Base-by-base conservation (phyloP, 2,888 invertebrate species). In the Agrotis segetum region DNA sequence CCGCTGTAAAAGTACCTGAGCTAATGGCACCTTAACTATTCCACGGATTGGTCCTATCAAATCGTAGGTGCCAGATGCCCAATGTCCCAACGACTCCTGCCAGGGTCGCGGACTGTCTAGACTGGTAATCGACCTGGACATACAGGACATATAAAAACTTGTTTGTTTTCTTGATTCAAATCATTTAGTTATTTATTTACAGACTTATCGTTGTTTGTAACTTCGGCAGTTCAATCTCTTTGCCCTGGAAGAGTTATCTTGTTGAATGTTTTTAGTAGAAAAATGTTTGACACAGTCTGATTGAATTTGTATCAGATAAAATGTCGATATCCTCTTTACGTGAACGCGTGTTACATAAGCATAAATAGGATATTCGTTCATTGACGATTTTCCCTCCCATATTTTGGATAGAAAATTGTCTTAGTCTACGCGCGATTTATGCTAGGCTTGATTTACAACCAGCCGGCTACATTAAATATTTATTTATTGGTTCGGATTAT, bases 291-390 rank as follows among this genome's bases (percentile, higher is more conserved):
- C 58, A 50, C 17, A 14, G 17, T 49, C 19, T 77, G 78, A 74
- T 74, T 77, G 74, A 77, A 77, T 79, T 73, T 61, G 49, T 59
- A 76, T 76, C 79, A 65, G 79, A 79, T 79, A 76, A 74, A 70
- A 61, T 64, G 60, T 74, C 46, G 24, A 70, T 79, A 79, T 60
- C 46, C 50, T 55, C 52, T 44, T 29, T 34, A 5, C 19, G 53
- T 40, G 46, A 17, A 40, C 53, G 9, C 19, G 53, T 40, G 50
- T 17, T 52, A 65, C 16, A 46, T 34, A 71, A 77, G 4, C 52
- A 46, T 49, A 49, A 49, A 21, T 29, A 46, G 44, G 19, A 60
- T 34, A 55, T 50, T 55, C 71, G 49, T 53, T 70, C 71, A 71
- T 17, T 49, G 60, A 11, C 2, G 40, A 77, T 77, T 53, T 55